Base-by-base conservation (phyloP, 2,888 invertebrate species). In the Anthophora plumipes region DNA sequence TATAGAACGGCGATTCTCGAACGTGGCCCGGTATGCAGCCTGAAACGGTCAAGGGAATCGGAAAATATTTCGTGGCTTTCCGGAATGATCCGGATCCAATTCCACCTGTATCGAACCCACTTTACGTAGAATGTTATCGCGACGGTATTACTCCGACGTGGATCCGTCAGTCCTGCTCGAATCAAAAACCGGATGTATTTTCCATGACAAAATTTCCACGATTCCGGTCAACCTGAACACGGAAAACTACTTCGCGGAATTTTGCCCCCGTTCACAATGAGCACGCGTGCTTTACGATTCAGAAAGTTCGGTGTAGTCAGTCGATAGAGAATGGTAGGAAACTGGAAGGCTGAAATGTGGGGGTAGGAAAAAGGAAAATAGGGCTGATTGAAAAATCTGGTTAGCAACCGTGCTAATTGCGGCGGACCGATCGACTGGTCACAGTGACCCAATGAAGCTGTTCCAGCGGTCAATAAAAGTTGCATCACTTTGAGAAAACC, bases 391-490 rank as follows among this genome's bases (percentile, higher is more conserved):
- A 71, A 77, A 75, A 81, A 81, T 67, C 80, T 68, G 70, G 83
- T 72, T 60, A 63, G 48, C 63, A 48, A 20, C 66, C 46, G 48
- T 66, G 70, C 60, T 83, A 83, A 85, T 85, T 81, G 82, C 82
- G 77, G 82, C 50, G 71, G 61, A 55, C 46, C 64, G 78, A 63
- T 68, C 31, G 31, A 31, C 31, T 48, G 69, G 64, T 41, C 60
- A 46, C 77, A 68, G 64, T 85, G 78, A 76, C 72, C 77, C 84
- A 68, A 85, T 83, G 81, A 84, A 87, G 85, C 78, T 79, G 80
- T 74, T 63, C 78, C 85, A 64, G 77, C 73, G 84, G 57, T 52
- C 80, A 83, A 89, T 80, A 85, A 88, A 85, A 86, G 86, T 84
- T 69, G 82, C 63, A 74, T 83, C 82, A 75, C 89, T 88, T 88